Evolutionary conservation across 92 coral and sea anemone genomes (phyloP), one percentile per base, ranked within the genome.

Genomic region (Siderastrea siderea): DNA sequence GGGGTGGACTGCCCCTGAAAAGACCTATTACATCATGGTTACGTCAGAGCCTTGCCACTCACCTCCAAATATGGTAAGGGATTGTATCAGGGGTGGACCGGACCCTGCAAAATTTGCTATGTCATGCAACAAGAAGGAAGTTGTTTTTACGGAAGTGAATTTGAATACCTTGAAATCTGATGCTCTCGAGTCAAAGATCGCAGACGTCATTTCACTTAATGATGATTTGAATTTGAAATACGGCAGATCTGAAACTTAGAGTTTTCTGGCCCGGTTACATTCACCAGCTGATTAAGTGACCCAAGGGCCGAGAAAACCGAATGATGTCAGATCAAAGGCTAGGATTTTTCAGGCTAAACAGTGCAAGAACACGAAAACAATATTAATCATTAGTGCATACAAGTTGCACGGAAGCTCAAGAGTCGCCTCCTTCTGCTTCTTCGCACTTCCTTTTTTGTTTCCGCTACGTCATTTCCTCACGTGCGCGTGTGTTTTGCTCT

Each of bases 1-100:
- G 91, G 96, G 96, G 94, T 76, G 87, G 84, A 82, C 93, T 77
- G 87, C 78, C 96, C 98, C 96, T 79, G 95, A 80, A 72, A 81
- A 69, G 77, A 75, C 78, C 88, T 71, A 83, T 86, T 95, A 93
- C 97, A 93, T 97, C 99, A 95, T 92, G 94, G 71, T 93, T 91
- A 95, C 98, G 96, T 97, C 98, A 93, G 84, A 79, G 80, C 89
- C 91, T 86, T 86, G 93, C 89, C 94, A 90, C 74, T 85, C 90
- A 86, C 15, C 49, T 53, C 93, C 95, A 86, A 75, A 89, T 85
- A 81, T 75, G 93, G 93, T 53, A 12, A 77, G 61, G 15, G 44
- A 26, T 62, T 14, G 50, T 17, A 11, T 69, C 43, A 10, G 84
- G 84, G 80, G 71, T n/a, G 68, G 48, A n/a, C 59, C 47, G 6